Base-by-base conservation (phyloP, 2,888 invertebrate genomes). In the Camponotus fellah region DNA sequence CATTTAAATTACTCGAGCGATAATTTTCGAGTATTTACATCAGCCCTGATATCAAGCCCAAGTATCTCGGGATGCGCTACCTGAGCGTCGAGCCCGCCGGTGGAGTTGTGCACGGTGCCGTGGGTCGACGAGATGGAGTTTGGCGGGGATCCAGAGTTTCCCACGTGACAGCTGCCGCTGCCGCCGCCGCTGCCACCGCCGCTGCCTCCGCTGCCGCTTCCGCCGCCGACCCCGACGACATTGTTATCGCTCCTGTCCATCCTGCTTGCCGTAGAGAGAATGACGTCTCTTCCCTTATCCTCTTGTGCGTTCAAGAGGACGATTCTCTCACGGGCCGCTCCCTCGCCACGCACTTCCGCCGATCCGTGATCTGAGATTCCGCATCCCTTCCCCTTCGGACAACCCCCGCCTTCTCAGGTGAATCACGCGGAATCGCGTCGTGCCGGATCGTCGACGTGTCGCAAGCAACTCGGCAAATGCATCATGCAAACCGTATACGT, bases 181-280 rank as follows among this genome's bases (percentile, higher is more conserved):
- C 82, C 82, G 26, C 84, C 87, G 37, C 84, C 84, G 0, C 77
- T 26, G 1, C 40, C 26, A 4, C 66, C 40, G 0, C 62, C 34
- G 4, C 77, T 43, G 0, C 74, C 21, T 34, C 62, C 62, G 5
- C 40, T 26, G 34, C 74, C 40, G 10, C 32, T 49, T 37, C 76
- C 76, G 76, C 76, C 26, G 49, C 87, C 87, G 8, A 89, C 88
- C n/a, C 87, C 87, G 65, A 91, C 89, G 49, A 90, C 87, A 43
- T 91, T 91, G 84, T 88, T 92, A 72, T 93, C 93, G 90, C 92
- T 93, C 85, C 93, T 90, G 64, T 93, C 93, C 92, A 93, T 93
- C 77, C 69, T 89, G 65, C 72, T 26, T 86, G 43, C 17, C 46
- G 21, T 9, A 34, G 53, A 76, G 49, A 65, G 74, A 75, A 65